Conservation (phyloP, 2,888 invertebrate species). For the Drymonia ruficornis region DNA sequence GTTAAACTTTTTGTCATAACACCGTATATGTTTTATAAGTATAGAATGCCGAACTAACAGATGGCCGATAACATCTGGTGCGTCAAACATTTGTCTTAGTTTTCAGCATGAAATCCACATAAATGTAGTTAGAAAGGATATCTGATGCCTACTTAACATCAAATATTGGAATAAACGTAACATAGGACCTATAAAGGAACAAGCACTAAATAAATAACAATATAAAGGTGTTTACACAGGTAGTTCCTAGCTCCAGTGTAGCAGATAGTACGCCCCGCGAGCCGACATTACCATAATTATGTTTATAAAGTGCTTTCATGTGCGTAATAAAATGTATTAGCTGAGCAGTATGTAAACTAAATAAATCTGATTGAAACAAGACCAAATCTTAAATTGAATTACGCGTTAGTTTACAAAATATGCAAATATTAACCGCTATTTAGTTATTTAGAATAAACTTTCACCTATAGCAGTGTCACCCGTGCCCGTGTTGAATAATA, state of each 20-base stretch:
- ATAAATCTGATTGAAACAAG: slow-evolving; percentile 42
- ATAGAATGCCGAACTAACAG: no score
- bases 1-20: no score
- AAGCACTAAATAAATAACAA: neutral
- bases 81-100: no score
- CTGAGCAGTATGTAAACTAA: slow-evolving; percentile 24
- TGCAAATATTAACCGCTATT: slow-evolving; percentile 37
- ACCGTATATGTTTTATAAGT: no score
- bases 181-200: no score
- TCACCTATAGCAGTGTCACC: neutral
- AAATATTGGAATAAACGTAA: no score
- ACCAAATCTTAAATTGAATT: slow-evolving; percentile 26
- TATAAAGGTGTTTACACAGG: neutral
- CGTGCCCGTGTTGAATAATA: neutral
- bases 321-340: slow-evolving; percentile 34
- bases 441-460: neutral
- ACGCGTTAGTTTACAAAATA: slow-evolving; percentile 33
- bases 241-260: neutral
- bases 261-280: slow-evolving; percentile 12
- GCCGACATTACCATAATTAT: slow-evolving; percentile 23
- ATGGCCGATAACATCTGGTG: no score
- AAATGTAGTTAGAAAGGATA: no score
- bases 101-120: no score
- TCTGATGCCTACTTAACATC: no score
- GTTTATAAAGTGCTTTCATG: slow-evolving; percentile 17